Evolutionary conservation across 2,113 vertebrate species (phyloP).

Genomic region (Tonatia bakeri): DNA sequence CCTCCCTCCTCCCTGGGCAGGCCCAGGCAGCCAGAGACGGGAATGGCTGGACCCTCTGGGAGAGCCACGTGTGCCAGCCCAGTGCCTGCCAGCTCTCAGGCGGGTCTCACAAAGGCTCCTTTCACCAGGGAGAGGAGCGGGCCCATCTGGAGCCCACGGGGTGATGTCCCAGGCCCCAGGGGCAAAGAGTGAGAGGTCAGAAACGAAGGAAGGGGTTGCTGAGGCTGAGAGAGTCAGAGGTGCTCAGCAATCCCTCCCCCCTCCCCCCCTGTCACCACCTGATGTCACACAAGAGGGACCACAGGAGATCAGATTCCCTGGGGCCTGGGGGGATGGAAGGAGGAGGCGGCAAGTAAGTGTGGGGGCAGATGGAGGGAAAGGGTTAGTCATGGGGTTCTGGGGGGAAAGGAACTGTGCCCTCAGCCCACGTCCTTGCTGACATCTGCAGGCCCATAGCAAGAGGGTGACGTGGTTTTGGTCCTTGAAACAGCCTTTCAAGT

Average conservation of each 20-base stretch:
- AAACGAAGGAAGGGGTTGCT: background rate
- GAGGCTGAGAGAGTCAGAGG: too few relatives aligned
- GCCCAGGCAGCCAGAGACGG: background rate
- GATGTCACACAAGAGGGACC: background rate
- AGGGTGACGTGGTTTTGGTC: slow-evolving; percentile 34
- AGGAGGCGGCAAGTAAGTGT: background rate
- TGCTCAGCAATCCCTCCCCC: background rate
- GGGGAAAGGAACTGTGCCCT: slow-evolving; percentile 36
- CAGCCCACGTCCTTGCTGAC: slow-evolving; percentile 52
- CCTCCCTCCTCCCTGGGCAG: background rate
- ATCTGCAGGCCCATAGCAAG: slow-evolving; percentile 46
- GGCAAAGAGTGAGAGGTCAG: background rate
- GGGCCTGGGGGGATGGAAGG: background rate
- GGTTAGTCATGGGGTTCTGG: slow-evolving; percentile 48
- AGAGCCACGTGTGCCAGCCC: slow-evolving; percentile 40
- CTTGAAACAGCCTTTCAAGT: slow-evolving; percentile 26
- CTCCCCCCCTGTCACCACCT: background rate
- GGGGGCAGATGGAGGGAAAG: slow-evolving; percentile 16
- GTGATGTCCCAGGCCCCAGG: background rate
- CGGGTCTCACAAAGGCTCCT: slow-evolving; percentile 61
- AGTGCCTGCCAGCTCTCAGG: background rate
- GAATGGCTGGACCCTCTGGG: background rate
- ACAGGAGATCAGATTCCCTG: background rate
- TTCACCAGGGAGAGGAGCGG: slow-evolving; percentile 49
- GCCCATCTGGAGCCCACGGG: background rate